Evolutionary conservation across 2,113 vertebrate genomes (phyloP).

Genomic region (Sardina pilchardus): DNA sequence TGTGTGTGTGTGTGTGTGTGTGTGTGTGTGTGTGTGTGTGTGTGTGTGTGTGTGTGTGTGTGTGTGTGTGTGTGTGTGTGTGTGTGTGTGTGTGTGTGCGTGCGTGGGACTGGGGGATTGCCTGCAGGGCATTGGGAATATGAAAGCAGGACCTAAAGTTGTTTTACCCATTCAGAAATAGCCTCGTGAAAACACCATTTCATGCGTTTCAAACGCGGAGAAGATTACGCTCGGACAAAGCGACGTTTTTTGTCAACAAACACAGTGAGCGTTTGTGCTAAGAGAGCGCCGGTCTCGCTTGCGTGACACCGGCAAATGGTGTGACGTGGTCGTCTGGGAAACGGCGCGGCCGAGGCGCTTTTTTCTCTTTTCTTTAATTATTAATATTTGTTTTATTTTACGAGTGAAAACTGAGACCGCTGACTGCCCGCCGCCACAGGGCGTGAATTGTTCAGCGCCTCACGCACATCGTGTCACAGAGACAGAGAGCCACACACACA

Average conservation of each 20-base stretch:
- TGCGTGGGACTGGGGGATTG: background rate
- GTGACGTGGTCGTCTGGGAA: slow-evolving; percentile 16
- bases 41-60: background rate
- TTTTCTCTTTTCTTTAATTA: slow-evolving; percentile 54
- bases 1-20: background rate
- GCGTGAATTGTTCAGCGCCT: slow-evolving; percentile 66
- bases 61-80: background rate
- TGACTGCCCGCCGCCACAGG: slow-evolving; percentile 61
- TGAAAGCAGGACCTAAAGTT: background rate
- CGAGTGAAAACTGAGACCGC: slow-evolving; percentile 70
- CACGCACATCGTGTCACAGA: slow-evolving; percentile 62
- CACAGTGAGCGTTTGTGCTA: slow-evolving; percentile 23
- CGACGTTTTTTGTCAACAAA: slow-evolving; percentile 42
- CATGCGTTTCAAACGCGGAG: slow-evolving; percentile 31
- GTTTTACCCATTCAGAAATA: slow-evolving; percentile 24
- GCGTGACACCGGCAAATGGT: slow-evolving; percentile 46
- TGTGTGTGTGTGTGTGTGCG: background rate
- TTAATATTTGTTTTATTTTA: slow-evolving; percentile 79
- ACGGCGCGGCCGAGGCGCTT: background rate
- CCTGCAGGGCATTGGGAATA: background rate
- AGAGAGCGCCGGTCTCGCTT: slow-evolving; percentile 28
- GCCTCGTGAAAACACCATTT: slow-evolving; percentile 18
- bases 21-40: background rate
- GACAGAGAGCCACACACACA: slow-evolving; percentile 45
- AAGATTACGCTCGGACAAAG: slow-evolving; percentile 30